These are phyloP conservation scores for Champsocephalus esox DNA, from an alignment of 2,797 vertebrate genomes.

Conservation along the genomic window DNA sequence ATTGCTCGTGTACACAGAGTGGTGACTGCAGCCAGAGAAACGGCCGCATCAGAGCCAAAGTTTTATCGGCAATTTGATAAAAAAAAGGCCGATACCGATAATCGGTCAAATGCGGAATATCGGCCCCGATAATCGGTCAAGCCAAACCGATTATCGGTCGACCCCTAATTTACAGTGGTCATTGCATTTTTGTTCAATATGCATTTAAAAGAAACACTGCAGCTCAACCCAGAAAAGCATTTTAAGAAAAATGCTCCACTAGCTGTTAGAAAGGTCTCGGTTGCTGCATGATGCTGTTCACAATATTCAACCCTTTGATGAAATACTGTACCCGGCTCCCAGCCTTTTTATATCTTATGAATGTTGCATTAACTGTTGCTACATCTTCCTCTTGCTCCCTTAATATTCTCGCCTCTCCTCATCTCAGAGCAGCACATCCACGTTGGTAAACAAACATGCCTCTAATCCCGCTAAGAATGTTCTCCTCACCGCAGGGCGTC, in stretches of 20 bases:
- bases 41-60: too few species aligned
- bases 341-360: slow-evolving; percentile 43
- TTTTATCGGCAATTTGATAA: too few species aligned
- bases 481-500: slow-evolving; percentile 66
- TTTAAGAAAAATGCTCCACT: slow-evolving; percentile 1
- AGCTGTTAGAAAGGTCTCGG: slow-evolving; percentile 20
- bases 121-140: too few species aligned
- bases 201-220: slow-evolving; percentile 10
- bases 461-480: slow-evolving; percentile 79
- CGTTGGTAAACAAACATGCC: slow-evolving; percentile 71
- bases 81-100: too few species aligned
- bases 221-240: slow-evolving; percentile 13
- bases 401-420: slow-evolving; percentile 42
- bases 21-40: too few species aligned
- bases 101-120: too few species aligned
- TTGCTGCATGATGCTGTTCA: slow-evolving; percentile 35
- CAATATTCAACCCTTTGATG: slow-evolving; percentile 39
- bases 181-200: slow-evolving; percentile 9
- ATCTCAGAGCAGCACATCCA: slow-evolving; percentile 55
- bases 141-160: too few species aligned
- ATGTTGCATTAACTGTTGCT: slow-evolving; percentile 44
- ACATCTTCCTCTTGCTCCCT: slow-evolving; percentile 28
- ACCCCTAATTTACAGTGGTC: slow-evolving; percentile 1
- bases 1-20: too few species aligned
- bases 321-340: slow-evolving; percentile 14